Percentiles rank a stretch among this genome's conserved stretches.
Evolutionary conservation across 2,113 vertebrate species (phyloP).

Genomic region (Petroica traversi): DNA sequence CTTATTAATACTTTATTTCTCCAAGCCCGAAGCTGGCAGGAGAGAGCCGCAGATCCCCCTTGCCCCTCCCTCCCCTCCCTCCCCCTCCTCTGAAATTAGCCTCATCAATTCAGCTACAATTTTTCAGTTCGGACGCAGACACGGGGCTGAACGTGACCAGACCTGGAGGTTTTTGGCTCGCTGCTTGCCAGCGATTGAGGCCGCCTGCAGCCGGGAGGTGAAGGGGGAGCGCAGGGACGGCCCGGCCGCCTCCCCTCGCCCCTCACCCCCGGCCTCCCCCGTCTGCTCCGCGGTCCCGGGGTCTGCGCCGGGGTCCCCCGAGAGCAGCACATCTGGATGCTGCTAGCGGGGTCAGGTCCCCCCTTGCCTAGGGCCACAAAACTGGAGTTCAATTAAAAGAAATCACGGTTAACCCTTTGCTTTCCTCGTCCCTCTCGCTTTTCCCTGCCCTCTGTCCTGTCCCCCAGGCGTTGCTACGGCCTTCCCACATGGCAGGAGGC

Average conservation of each 20-base stretch:
- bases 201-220: slow-evolving; percentile 43
- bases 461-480: not conserved
- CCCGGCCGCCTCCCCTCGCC: slow-evolving; percentile 57
- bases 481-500: slow-evolving; percentile 38
- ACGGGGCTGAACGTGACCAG: slow-evolving; percentile 75
- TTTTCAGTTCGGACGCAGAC: slow-evolving; percentile 77
- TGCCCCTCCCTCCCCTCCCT: slow-evolving; percentile 37
- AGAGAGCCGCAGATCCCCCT: slow-evolving; percentile 44
- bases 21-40: slow-evolving; percentile 47
- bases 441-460: not conserved
- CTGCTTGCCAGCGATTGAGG: slow-evolving; percentile 59
- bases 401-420: slow-evolving; percentile 93
- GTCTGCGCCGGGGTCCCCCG: slow-evolving; percentile 81
- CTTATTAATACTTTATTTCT: slow-evolving; percentile 76
- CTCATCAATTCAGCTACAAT: slow-evolving; percentile 87
- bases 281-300: slow-evolving; percentile 76
- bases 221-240: slow-evolving; percentile 71
- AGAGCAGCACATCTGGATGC: slow-evolving; percentile 98
- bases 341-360: slow-evolving; percentile 97
- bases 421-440: not conserved
- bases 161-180: slow-evolving; percentile 63
- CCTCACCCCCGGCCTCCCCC: slow-evolving; percentile 1
- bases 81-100: slow-evolving; percentile 76
- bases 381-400: slow-evolving; percentile 92
- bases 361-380: slow-evolving; percentile 93